phyloP scores from a whole-genome alignment of 2,888 invertebrate species.

The Chymomyza procnemis region DNA sequence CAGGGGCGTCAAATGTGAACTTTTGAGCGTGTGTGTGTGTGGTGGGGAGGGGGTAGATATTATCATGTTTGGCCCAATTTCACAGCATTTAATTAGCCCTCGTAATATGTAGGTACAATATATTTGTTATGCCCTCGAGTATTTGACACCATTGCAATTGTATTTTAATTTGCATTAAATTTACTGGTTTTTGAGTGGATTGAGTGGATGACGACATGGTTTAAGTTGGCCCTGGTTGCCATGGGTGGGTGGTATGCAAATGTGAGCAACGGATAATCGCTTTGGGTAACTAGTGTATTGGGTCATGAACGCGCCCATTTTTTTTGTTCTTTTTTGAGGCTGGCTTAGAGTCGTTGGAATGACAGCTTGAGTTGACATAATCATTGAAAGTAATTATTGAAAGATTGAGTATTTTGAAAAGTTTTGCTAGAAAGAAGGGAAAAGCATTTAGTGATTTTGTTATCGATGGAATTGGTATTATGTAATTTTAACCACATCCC shows the following conservation, averaged over 20 bases:
- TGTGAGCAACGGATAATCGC: background rate
- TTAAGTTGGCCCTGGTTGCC: slow-evolving; percentile 11
- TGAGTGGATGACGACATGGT: slow-evolving; percentile 34
- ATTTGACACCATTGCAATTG: slow-evolving; percentile 44
- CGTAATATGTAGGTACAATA: slow-evolving; percentile 43
- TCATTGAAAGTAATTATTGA: too few relatives aligned
- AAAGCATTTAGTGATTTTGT: too few relatives aligned
- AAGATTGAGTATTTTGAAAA: too few relatives aligned
- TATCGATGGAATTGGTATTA: too few relatives aligned
- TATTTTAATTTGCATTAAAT: slow-evolving; percentile 66
- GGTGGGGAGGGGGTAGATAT: slow-evolving; percentile 38
- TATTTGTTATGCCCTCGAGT: slow-evolving; percentile 62
- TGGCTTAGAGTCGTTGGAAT: background rate
- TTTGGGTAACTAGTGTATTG: background rate
- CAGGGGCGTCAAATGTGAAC: slow-evolving; percentile 4
- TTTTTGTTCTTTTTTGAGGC: too few relatives aligned
- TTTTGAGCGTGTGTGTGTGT: background rate
- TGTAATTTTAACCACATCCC: too few relatives aligned
- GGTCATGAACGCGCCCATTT: background rate
- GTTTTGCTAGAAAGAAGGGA: too few relatives aligned
- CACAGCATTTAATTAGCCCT: slow-evolving; percentile 66
- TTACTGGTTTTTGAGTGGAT: slow-evolving; percentile 45
- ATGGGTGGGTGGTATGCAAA: background rate
- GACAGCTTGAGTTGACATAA: background rate
- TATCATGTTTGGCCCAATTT: slow-evolving; percentile 65